Evolutionary conservation across 2,888 invertebrate species (phyloP), one percentile per base, ranked within the genome.

Genomic region (Tryphoninae sp.): DNA sequence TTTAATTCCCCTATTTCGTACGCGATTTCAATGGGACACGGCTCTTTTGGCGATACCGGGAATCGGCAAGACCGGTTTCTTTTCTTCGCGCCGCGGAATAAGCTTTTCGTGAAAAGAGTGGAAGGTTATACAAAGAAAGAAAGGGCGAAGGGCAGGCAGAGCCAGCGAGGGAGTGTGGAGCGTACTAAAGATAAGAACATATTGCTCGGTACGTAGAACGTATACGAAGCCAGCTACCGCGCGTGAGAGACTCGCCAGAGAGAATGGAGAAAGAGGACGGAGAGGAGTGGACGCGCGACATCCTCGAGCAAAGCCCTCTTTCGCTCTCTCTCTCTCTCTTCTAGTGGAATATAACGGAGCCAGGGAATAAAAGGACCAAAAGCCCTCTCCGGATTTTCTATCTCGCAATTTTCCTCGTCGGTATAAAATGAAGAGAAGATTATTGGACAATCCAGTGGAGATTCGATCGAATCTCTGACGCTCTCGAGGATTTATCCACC

Each of bases 391-490:
- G 75, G 61, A 59, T 74, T 82, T 76, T 68, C 79, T 45, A 71
- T 72, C 61, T 49, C 59, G 49, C 78, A 69, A 69, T 72, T 76
- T 76, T 68, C 42, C 62, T 75, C 59, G 42, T 59, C 58, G 75
- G 61, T 79, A 68, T 72, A 79, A 82, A 79, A 82, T 79, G 79
- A 79, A 76, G 82, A 82, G 79, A 79, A 79, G 82, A 82, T 82
- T 82, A 82, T 82, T 79, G 82, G 82, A 79, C 79, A 79, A 79
- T 82, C 79, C 79, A 76, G 73, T 72, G 62, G 82, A 82, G 76
- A 76, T 82, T 76, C 76, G 79, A 76, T 76, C 72, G 82, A 82
- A 68, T 76, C 79, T 79, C 76, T 82, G 72, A 59, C 82, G 76
- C 82, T 76, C 69, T 65, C 62, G 75, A 45, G 82, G 82, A 78